Evolutionary conservation across 2,797 vertebrate genomes (phyloP).

Genomic region (Macroramphosus scolopax): DNA sequence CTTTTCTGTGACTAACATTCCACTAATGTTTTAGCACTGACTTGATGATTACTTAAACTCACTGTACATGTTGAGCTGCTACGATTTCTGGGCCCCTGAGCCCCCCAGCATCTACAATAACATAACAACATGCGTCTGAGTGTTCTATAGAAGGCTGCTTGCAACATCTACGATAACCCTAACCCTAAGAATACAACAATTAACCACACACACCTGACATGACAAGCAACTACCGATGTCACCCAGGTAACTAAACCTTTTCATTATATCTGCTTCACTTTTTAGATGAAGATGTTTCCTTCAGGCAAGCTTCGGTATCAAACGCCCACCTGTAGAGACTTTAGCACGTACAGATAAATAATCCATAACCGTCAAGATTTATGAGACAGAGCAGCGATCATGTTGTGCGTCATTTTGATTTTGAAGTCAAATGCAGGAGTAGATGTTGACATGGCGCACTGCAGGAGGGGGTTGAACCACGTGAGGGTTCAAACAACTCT

Average conservation of each 20-base stretch:
- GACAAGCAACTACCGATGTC: constrained; percentile 19
- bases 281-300: constrained; percentile 4
- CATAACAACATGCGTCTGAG: no score
- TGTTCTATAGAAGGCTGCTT: no score
- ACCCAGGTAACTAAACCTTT: no score
- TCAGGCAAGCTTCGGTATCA: background rate
- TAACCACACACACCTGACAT: constrained; percentile 10
- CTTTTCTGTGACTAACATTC: constrained; percentile 45
- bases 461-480: no score
- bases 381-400: no score
- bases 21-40: constrained; percentile 35
- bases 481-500: no score
- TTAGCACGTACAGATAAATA: constrained; percentile 1
- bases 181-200: constrained; percentile 2
- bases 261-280: background rate
- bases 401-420: no score
- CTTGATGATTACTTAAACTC: constrained; percentile 32
- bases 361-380: background rate
- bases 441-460: no score
- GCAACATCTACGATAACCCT: no score
- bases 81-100: constrained; percentile 5
- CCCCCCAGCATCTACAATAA: constrained; percentile 7
- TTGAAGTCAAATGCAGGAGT: no score
- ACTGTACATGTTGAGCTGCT: background rate
- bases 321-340: background rate